These are phyloP conservation scores for Fukomys damarensis DNA, from an alignment of 2,113 vertebrate genomes.

Conservation along the genomic window DNA sequence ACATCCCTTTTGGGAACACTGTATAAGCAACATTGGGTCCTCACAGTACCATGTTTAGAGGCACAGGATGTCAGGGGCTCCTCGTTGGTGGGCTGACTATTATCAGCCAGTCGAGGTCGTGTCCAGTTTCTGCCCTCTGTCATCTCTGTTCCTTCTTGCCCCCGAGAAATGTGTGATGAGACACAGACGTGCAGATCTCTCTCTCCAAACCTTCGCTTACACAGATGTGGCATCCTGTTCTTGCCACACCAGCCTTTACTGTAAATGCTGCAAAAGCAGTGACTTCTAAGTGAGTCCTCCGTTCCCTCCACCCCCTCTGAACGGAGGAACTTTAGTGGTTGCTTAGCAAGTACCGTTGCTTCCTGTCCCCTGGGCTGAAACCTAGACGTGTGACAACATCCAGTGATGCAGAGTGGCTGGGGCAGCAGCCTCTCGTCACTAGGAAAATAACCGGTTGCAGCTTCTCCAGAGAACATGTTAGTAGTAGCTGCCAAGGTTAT, in stretches of 20 bases:
- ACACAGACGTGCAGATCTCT: not conserved
- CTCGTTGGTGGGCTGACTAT: not conserved
- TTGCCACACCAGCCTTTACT: slow-evolving; percentile 2
- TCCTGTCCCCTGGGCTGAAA: not conserved
- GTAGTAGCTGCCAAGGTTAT: not conserved
- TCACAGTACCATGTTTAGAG: not conserved
- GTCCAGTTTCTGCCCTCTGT: not conserved
- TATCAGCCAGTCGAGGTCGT: not conserved
- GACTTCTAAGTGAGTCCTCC: not conserved
- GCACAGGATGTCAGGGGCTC: too few relatives aligned
- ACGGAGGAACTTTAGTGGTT: slow-evolving; percentile 16
- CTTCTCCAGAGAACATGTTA: not conserved
- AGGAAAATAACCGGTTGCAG: not conserved
- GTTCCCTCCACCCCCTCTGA: not conserved
- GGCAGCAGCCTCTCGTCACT: not conserved
- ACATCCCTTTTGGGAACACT: not conserved
- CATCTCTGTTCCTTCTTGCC: not conserved
- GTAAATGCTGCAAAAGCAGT: not conserved
- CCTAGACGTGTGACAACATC: not conserved
- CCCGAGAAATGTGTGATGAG: not conserved
- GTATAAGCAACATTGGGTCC: not conserved
- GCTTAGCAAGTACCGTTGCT: not conserved
- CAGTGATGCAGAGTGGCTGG: not conserved
- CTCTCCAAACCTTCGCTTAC: not conserved
- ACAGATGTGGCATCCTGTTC: not conserved